Evolutionary conservation across 92 coral and sea anemone genomes (phyloP).

Genomic region (Epizoanthus scotinus): DNA sequence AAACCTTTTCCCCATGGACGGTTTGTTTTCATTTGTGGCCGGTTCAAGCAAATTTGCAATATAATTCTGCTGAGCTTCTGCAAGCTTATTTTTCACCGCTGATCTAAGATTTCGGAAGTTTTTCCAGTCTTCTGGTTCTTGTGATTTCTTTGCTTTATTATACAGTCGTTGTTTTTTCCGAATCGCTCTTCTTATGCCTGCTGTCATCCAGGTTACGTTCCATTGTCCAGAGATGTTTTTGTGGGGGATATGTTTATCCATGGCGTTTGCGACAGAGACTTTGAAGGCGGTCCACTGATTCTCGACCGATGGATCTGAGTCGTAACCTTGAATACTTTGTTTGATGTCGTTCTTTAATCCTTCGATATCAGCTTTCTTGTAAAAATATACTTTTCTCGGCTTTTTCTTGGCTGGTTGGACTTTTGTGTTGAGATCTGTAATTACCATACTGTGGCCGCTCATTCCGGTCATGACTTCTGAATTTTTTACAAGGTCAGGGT

Average conservation of each 20-base stretch:
- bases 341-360: conserved; percentile 11
- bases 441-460: conserved; percentile 43
- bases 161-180: conserved; percentile 4
- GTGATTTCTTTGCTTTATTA: conserved; percentile 24
- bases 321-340: not conserved
- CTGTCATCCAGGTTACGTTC: conserved; percentile 35
- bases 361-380: conserved; percentile 41
- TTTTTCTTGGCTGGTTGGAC: conserved; percentile 17
- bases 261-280: conserved; percentile 16
- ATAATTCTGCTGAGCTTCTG: conserved; percentile 22
- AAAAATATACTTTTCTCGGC: not conserved
- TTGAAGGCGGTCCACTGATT: conserved; percentile 33
- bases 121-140: conserved; percentile 33
- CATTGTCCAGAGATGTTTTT: conserved; percentile 34
- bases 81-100: conserved; percentile 21
- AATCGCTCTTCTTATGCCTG: conserved; percentile 3
- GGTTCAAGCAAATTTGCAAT: conserved; percentile 29
- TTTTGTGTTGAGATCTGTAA: not conserved
- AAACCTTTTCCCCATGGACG: not conserved
- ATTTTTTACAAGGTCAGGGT: conserved; percentile 11
- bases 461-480: conserved; percentile 4
- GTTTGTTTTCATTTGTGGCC: not conserved
- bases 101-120: conserved; percentile 9
- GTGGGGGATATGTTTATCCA: conserved; percentile 30
- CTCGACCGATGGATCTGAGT: not conserved